Evolutionary conservation across 2,888 invertebrate genomes (phyloP).

Genomic region (Rutpela maculata): DNA sequence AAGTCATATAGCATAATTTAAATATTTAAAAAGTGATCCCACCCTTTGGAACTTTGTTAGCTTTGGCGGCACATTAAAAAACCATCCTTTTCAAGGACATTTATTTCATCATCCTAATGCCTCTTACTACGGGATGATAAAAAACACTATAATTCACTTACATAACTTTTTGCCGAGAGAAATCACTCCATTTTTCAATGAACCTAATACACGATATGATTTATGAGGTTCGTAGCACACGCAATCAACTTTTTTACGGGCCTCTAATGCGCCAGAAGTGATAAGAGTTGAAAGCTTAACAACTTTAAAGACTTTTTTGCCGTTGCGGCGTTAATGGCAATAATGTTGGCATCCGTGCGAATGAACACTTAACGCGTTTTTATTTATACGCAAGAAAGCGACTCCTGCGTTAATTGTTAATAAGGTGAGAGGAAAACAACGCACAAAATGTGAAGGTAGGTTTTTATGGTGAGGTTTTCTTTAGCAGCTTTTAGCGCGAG

Average conservation of each 20-base stretch:
- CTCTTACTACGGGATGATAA: conserved; percentile 13
- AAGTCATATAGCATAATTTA: no score
- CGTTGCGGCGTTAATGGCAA: conserved; percentile 5
- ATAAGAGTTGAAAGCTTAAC: conserved; percentile 43
- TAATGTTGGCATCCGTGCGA: conserved; percentile 2
- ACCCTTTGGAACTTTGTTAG: background rate
- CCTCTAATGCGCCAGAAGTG: conserved; percentile 50
- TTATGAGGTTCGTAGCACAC: conserved; percentile 48
- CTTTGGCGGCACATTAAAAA: background rate
- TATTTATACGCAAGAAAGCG: background rate
- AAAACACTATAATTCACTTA: conserved; percentile 33
- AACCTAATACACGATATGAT: conserved; percentile 44
- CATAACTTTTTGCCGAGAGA: conserved; percentile 25
- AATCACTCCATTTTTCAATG: conserved; percentile 46
- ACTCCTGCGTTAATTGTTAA: background rate
- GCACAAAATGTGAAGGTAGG: background rate
- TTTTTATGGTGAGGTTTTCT: background rate
- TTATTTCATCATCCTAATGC: conserved; percentile 12
- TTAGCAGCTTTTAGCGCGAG: background rate
- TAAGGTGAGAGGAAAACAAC: background rate
- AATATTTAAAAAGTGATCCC: background rate
- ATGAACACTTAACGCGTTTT: conserved; percentile 4
- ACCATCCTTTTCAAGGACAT: background rate
- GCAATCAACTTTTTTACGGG: conserved; percentile 50
- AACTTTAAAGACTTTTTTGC: conserved; percentile 32